Conservation (phyloP, 2,113 vertebrate genomes). For the Corythoichthys haematopterus region DNA sequence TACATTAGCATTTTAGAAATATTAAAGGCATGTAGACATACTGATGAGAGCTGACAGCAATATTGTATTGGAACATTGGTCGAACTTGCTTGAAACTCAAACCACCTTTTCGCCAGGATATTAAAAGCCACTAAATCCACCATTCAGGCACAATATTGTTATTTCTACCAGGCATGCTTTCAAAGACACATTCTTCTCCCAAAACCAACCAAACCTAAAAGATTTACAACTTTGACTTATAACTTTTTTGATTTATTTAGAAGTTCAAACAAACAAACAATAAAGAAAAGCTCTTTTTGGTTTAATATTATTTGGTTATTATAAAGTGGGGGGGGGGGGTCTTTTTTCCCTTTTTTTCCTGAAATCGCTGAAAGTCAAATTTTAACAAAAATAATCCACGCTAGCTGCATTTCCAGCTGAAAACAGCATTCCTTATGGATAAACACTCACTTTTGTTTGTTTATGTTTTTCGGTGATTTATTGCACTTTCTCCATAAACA, state of each 20-base stretch:
- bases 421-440: conserved; percentile 57
- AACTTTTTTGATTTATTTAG: background rate
- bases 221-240: background rate
- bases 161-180: no score
- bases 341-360: background rate
- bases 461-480: conserved; percentile 62
- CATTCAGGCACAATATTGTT: no score
- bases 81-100: no score
- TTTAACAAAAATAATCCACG: conserved; percentile 24
- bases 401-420: conserved; percentile 29
- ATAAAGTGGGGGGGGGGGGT: no score
- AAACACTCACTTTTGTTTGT: conserved; percentile 65
- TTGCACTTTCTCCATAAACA: conserved; percentile 56
- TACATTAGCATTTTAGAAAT: no score
- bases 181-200: no score
- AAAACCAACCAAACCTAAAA: background rate
- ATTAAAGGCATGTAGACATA: no score
- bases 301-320: background rate
- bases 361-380: background rate
- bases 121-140: no score
- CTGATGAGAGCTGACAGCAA: no score
- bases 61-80: no score
- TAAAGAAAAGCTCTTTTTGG: background rate
- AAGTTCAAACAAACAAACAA: background rate
- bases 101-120: no score